Evolutionary conservation across 2,113 vertebrate species (phyloP), one percentile per base, ranked within the genome.

Genomic region (Bostrychus sinensis): DNA sequence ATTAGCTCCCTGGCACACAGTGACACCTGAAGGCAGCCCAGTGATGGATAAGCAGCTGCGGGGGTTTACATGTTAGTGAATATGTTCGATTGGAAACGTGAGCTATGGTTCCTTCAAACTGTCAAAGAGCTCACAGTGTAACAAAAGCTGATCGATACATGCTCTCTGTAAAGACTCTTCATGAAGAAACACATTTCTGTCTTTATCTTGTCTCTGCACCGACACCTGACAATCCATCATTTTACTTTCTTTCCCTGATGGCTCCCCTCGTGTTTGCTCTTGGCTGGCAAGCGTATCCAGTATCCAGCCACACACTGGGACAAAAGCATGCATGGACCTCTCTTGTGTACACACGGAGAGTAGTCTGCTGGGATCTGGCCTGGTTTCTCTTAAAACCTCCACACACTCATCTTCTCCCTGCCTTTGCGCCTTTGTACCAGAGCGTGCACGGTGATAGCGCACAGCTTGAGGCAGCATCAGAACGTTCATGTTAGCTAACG

Each of bases 281-380:
- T 32, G 72, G 74, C 69, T 42, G 37, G 46, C 55, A 55, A 3
- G 30, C 76, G 62, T n/a, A n/a, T n/a, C n/a, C n/a, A n/a, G n/a
- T n/a, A 62, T 81, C 59, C 30, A 50, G 38, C 61, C 51, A 13
- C 19, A 51, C 50, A 12, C n/a, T 56, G 17, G 22, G 10, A 46
- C 23, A 56, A 5, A 61, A 36, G 62, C 55, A 30, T 60, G 42
- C 60, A 56, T 45, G 59, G 62, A 54, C 20, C 61, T 60, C 38
- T 17, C 54, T 59, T 36, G 23, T 50, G 61, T 53, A 43, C 75
- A 75, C 62, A 37, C 60, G 48, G 51, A 45, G 1, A n/a, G 3
- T 42, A 30, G 58, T 86, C 87, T 81, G 66, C 75, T 75, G 84
- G 79, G 81, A 84, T 64, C 85, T 88, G 85, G 73, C 87, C 87